phyloP scores from a whole-genome alignment of 2,797 vertebrate genomes.

The Geotria australis region DNA sequence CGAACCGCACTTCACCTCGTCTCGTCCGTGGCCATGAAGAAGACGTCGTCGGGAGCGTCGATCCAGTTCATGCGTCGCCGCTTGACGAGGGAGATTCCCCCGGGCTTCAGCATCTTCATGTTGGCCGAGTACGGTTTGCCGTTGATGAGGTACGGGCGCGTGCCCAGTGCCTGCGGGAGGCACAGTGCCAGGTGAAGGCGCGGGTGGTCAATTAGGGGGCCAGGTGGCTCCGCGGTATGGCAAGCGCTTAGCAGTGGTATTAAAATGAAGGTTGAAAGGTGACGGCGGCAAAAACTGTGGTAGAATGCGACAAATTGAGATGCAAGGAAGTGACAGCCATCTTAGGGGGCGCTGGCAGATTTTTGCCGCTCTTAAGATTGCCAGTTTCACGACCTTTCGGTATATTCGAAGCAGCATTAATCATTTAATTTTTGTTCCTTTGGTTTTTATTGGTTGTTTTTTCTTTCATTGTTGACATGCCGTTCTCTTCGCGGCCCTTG shows the following conservation, averaged over 20 bases:
- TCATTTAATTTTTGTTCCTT: too few relatives aligned
- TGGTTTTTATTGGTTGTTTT: too few relatives aligned
- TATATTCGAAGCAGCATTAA: too few relatives aligned
- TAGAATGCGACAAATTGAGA: too few relatives aligned
- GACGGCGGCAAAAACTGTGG: too few relatives aligned
- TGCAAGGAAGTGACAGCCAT: too few relatives aligned
- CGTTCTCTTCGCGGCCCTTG: too few relatives aligned
- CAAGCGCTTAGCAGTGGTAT: not conserved
- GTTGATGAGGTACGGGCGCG: slow-evolving; percentile 2
- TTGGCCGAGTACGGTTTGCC: slow-evolving; percentile 2
- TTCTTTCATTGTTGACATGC: too few relatives aligned
- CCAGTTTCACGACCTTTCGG: too few relatives aligned
- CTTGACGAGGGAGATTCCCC: slow-evolving; percentile 2
- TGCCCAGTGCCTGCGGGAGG: not conserved
- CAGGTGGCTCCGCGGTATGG: not conserved
- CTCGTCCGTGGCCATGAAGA: slow-evolving; percentile 1
- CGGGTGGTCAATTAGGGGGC: not conserved
- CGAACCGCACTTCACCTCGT: not conserved
- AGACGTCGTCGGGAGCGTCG: slow-evolving; percentile 1
- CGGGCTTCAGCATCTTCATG: slow-evolving; percentile 3
- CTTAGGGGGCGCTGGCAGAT: too few relatives aligned
- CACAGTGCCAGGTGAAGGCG: not conserved
- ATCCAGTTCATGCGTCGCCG: slow-evolving; percentile 2
- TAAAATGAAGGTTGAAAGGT: too few relatives aligned
- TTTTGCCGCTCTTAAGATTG: too few relatives aligned